Evolutionary conservation across 2,888 invertebrate genomes (phyloP).

Genomic region (Trachelus tabidus): DNA sequence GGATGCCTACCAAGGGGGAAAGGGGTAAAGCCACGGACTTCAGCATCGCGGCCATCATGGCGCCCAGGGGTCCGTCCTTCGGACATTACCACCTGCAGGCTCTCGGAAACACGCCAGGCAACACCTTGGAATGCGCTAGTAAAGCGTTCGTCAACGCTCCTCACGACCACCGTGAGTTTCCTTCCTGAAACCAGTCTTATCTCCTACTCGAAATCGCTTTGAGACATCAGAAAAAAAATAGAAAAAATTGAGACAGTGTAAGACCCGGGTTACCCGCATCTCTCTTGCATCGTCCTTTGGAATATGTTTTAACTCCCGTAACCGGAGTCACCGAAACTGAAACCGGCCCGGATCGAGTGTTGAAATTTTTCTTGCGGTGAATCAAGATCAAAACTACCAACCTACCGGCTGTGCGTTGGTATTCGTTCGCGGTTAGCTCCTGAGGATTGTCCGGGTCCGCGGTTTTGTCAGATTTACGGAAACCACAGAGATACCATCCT

Average conservation of each 20-base stretch:
- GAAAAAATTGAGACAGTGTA: not conserved
- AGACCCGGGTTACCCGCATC: not conserved
- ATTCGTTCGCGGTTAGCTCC: not conserved
- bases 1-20: slow-evolving; percentile 67
- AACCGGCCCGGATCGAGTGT: not conserved
- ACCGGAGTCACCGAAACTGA: not conserved
- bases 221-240: not conserved
- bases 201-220: not conserved
- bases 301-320: not conserved
- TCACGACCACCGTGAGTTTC: slow-evolving; percentile 57
- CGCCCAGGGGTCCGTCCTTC: slow-evolving; percentile 66
- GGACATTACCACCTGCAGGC: slow-evolving; percentile 65
- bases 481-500: not conserved
- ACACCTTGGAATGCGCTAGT: slow-evolving; percentile 55
- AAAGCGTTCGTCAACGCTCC: slow-evolving; percentile 54
- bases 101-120: slow-evolving; percentile 55
- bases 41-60: slow-evolving; percentile 79
- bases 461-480: not conserved
- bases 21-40: slow-evolving; percentile 74
- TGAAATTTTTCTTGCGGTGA: not conserved
- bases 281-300: not conserved
- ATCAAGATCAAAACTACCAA: not conserved
- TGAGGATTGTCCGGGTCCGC: not conserved
- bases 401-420: not conserved
- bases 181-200: not conserved